These are phyloP conservation scores for Drosophila mercatorum DNA, from an alignment of 2,888 invertebrate species.

Conservation along the genomic window DNA sequence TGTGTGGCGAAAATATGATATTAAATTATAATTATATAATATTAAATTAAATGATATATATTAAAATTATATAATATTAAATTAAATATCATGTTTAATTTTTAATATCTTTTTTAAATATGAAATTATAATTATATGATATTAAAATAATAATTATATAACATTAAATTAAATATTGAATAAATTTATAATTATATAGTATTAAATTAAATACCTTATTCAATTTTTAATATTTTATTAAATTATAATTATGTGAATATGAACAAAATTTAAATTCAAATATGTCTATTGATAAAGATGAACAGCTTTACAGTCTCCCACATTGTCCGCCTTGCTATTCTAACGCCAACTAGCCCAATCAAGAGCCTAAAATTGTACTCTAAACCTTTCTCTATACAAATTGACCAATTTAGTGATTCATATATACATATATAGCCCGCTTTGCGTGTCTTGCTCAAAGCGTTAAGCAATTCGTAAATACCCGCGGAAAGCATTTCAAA, in stretches of 20 bases:
- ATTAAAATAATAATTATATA: too few species aligned
- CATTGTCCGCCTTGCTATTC: background rate
- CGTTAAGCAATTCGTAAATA: background rate
- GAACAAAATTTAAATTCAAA: too few species aligned
- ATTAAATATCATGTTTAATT: background rate
- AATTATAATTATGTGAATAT: too few species aligned
- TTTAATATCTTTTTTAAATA: too few species aligned
- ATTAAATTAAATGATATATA: too few species aligned
- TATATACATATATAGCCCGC: background rate
- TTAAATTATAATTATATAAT: background rate
- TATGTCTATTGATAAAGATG: too few species aligned
- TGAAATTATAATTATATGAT: too few species aligned
- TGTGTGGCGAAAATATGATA: background rate
- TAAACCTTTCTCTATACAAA: conserved; percentile 2
- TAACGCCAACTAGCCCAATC: background rate
- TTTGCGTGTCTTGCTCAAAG: background rate
- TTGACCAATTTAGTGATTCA: background rate
- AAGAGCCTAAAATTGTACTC: background rate
- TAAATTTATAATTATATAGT: too few species aligned
- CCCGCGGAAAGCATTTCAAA: conserved; percentile 7
- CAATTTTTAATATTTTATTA: too few species aligned
- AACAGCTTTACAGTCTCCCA: background rate
- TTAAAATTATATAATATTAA: background rate
- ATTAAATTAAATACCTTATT: too few species aligned
- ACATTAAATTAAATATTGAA: too few species aligned